Conservation (phyloP, 2,113 vertebrate genomes). For the Lethenteron reissneri region DNA sequence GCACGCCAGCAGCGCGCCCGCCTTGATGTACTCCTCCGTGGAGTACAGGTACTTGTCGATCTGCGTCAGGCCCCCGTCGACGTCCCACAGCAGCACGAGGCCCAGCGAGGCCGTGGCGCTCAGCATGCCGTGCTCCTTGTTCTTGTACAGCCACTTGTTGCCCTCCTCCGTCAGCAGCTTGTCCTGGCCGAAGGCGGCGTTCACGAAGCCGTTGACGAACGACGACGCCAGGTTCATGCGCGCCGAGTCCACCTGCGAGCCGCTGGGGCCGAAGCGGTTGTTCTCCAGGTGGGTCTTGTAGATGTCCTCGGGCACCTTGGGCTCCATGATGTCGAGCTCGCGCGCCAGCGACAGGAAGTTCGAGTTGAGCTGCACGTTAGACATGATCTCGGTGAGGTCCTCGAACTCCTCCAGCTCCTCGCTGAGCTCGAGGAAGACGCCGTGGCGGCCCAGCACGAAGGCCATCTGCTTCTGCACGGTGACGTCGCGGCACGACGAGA, state of each 20-base stretch:
- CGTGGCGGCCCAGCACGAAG: slow-evolving; percentile 86
- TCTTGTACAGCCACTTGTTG: slow-evolving; percentile 98
- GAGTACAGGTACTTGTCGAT: slow-evolving; percentile 97
- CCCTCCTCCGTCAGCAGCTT: slow-evolving; percentile 91
- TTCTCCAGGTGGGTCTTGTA: slow-evolving; percentile 98
- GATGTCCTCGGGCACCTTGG: slow-evolving; percentile 94
- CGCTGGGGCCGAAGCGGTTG: slow-evolving; percentile 89
- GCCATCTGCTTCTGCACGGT: slow-evolving; percentile 92
- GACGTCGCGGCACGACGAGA: slow-evolving; percentile 97
- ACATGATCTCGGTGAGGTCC: slow-evolving; percentile 96
- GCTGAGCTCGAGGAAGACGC: slow-evolving; percentile 82
- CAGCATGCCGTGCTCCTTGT: slow-evolving; percentile 95
- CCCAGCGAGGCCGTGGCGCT: slow-evolving; percentile 86
- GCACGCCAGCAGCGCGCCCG: slow-evolving; percentile 78
- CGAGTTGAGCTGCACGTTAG: slow-evolving; percentile 93
- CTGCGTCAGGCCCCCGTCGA: slow-evolving; percentile 84
- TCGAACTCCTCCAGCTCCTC: slow-evolving; percentile 92
- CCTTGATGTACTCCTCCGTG: slow-evolving; percentile 96
- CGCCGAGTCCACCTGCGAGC: slow-evolving; percentile 88
- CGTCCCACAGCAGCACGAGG: slow-evolving; percentile 86
- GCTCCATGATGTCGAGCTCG: slow-evolving; percentile 98
- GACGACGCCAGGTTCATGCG: slow-evolving; percentile 96
- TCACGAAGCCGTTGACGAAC: slow-evolving; percentile 92
- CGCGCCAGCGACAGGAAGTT: slow-evolving; percentile 84
- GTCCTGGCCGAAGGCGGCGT: slow-evolving; percentile 88